Evolutionary conservation across 2,888 invertebrate species (phyloP).

Genomic region (Apamea monoglypha): DNA sequence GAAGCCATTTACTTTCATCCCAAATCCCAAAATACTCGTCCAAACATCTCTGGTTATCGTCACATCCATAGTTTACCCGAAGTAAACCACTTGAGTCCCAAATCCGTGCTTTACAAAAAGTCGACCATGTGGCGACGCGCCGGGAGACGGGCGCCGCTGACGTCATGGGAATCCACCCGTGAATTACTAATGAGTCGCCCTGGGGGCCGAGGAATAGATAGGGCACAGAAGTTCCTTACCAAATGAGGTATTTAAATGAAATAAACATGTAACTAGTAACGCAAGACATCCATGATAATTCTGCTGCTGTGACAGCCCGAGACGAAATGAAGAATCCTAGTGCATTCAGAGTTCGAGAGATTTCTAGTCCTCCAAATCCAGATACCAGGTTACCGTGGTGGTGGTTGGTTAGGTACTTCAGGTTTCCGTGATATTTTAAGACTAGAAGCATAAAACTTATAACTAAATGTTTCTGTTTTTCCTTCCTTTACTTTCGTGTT

Average conservation of each 20-base stretch:
- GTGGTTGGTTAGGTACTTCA: too few species aligned
- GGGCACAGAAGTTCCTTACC: slow-evolving; percentile 40
- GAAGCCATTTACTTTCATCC: background rate
- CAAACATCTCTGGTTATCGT: slow-evolving; percentile 14
- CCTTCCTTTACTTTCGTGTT: background rate
- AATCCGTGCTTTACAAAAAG: slow-evolving; percentile 64
- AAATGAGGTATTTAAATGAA: background rate
- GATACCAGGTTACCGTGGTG: too few species aligned
- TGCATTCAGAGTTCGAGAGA: background rate
- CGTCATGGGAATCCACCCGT: slow-evolving; percentile 82
- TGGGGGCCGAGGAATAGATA: slow-evolving; percentile 22
- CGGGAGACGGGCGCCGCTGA: slow-evolving; percentile 79
- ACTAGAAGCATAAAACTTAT: background rate
- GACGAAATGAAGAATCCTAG: background rate
- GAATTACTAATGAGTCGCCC: slow-evolving; percentile 69
- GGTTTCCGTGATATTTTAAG: background rate
- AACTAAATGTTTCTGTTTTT: background rate
- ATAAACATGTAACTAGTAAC: background rate
- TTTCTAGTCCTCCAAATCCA: too few species aligned
- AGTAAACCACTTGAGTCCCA: slow-evolving; percentile 54
- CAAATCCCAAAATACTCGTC: background rate
- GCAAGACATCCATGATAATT: background rate
- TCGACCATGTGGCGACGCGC: slow-evolving; percentile 80
- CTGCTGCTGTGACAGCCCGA: background rate
- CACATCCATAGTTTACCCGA: slow-evolving; percentile 38